Base-by-base conservation (phyloP, 2,113 vertebrate genomes). In the Prunella himalayana region DNA sequence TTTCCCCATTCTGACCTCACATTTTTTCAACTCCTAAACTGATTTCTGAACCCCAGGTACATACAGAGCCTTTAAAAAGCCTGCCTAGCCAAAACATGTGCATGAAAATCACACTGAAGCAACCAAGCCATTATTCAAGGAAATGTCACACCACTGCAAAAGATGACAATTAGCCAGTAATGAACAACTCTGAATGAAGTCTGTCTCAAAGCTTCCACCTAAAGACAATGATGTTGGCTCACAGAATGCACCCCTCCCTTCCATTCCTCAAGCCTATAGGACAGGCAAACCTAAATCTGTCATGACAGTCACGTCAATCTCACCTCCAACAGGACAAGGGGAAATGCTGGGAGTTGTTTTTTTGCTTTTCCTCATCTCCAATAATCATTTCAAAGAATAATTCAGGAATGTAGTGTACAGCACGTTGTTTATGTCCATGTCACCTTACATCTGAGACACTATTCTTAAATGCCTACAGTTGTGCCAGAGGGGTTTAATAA, bases 401-500 rank as follows among this genome's bases (percentile, higher is more conserved):
- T 64, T 70, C 54, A 50, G 69, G n/a, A 63, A 53, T 10, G 61
- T 3, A 51, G 81, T 4, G 2, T 71, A 50, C 18, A 69, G 60
- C n/a, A 75, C 60, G 19, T 28, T 88, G 86, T 82, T 96, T 72
- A 92, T 49, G 72, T 86, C 66, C 37, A 19, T 73, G 45, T 45
- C 92, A 92, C 24, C 76, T 85, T 69, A 79, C 47, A 75, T 76
- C 85, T 59, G 63, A 92, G 86, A 80, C 41, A 61, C 71, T 80
- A 61, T 53, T 83, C 71, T 94, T 91, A 95, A 94, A 86, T 44
- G 57, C 71, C 90, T 94, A 33, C 47, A 88, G 85, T 39, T 69
- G 64, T 0, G 18, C 56, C 10, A 10, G 51, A 96, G 69, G 54
- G 88, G 65, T 81, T 90, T 86, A 92, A 75, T 82, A 85, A n/a